Percentiles rank a stretch among this genome's conserved stretches.
phyloP scores from a whole-genome alignment of 1,140 invertebrate species.

The Zaprionus lachaisei region DNA sequence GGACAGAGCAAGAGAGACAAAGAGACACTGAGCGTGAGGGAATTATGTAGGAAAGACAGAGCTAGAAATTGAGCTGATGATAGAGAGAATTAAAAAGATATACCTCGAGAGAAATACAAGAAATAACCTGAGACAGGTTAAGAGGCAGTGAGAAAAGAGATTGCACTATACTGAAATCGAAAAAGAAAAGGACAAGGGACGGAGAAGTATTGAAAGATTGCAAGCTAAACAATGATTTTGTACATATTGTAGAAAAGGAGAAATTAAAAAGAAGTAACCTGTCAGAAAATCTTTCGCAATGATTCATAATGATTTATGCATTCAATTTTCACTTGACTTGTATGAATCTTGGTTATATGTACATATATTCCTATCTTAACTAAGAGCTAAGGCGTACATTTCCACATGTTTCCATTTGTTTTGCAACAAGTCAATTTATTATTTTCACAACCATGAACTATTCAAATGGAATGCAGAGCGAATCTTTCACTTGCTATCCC shows the following conservation, averaged over 20 bases:
- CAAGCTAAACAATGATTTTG: too few relatives aligned
- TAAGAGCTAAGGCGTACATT: not conserved
- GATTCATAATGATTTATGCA: not conserved
- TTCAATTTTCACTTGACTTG: not conserved
- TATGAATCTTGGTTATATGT: not conserved
- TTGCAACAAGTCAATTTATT: constrained; percentile 36
- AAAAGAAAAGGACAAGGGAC: too few relatives aligned
- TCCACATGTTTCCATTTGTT: constrained; percentile 12
- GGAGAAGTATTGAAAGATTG: too few relatives aligned
- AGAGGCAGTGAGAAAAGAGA: too few relatives aligned
- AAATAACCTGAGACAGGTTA: too few relatives aligned
- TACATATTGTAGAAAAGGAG: too few relatives aligned
- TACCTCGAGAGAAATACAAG: too few relatives aligned
- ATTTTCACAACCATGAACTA: constrained; percentile 17
- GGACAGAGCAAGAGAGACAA: not conserved
- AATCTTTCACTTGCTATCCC: constrained; percentile 3
- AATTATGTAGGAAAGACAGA: too few relatives aligned
- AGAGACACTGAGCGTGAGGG: too few relatives aligned
- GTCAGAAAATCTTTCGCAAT: not conserved
- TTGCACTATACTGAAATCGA: too few relatives aligned
- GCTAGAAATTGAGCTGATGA: too few relatives aligned
- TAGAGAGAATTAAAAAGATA: too few relatives aligned
- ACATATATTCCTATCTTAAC: not conserved
- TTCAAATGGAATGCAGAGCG: constrained; percentile 24
- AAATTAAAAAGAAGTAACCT: not conserved